Percentiles rank a stretch among this genome's conserved stretches.
phyloP scores from a whole-genome alignment of 2,797 vertebrate genomes.

The Lacerta bilineata region DNA sequence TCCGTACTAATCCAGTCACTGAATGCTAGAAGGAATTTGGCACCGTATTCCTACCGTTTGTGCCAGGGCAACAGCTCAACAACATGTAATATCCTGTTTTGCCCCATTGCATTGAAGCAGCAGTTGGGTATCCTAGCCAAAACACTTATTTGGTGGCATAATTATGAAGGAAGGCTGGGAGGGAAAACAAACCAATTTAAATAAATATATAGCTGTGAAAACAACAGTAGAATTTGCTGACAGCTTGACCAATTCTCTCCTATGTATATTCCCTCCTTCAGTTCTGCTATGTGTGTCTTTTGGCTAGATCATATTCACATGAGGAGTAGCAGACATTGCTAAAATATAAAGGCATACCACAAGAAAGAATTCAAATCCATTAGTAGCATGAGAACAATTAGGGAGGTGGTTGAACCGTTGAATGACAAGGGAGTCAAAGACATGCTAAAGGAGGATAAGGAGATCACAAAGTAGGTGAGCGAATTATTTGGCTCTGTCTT shows the following conservation, averaged over 20 bases:
- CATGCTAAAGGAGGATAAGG: too few relatives aligned
- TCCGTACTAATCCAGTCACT: background rate
- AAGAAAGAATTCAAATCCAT: too few relatives aligned
- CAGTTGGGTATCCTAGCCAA: slow-evolving; percentile 9
- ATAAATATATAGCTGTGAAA: background rate
- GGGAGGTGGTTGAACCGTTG: too few relatives aligned
- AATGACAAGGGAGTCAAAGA: too few relatives aligned
- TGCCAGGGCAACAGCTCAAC: background rate
- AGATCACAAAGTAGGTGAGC: too few relatives aligned
- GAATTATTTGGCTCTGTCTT: too few relatives aligned
- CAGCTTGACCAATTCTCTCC: background rate
- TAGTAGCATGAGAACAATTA: too few relatives aligned
- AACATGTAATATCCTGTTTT: background rate
- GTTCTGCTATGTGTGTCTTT: background rate
- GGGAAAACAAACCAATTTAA: slow-evolving; percentile 4
- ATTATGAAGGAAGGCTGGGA: background rate
- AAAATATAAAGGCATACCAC: too few relatives aligned
- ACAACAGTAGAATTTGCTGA: background rate
- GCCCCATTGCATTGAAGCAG: background rate
- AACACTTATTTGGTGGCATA: background rate
- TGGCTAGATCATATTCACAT: background rate
- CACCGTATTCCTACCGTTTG: background rate
- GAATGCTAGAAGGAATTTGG: background rate
- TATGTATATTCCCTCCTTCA: background rate
- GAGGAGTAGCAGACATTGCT: too few relatives aligned